A percentile compares a stretch with the other conserved stretches of the same genome.
Conservation (phyloP, 1,140 invertebrate species). For the Centruroides vittatus region DNA sequence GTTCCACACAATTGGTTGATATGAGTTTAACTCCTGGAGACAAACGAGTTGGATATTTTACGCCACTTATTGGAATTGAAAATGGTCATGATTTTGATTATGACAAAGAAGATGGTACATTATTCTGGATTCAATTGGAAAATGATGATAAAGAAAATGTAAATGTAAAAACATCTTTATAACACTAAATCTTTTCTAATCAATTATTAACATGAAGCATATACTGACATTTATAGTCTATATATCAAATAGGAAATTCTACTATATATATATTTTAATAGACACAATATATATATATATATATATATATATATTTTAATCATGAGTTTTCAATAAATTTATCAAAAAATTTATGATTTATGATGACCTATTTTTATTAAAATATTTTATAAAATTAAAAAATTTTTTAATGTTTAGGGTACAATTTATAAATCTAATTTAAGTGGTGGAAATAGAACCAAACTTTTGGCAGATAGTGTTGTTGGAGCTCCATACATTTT, state of each 20-base stretch:
- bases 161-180: constrained; percentile 11
- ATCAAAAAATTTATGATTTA: no score
- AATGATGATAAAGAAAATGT: constrained; percentile 37
- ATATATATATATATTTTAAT: no score
- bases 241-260: no score
- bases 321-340: no score
- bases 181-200: no score
- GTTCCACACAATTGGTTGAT: constrained; percentile 76
- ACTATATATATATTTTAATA: no score
- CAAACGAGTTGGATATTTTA: constrained; percentile 55
- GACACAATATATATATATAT: no score
- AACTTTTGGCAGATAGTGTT: constrained; percentile 61
- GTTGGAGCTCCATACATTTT: constrained; percentile 80
- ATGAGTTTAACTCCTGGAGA: constrained; percentile 46
- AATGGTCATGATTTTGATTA: constrained; percentile 81
- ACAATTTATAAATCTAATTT: constrained; percentile 73
- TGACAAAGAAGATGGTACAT: constrained; percentile 60
- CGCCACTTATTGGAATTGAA: constrained; percentile 79
- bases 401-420: constrained; percentile 41
- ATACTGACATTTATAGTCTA: no score
- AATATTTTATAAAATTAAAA: no score
- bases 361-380: no score
- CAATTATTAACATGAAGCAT: no score
- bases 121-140: constrained; percentile 68
- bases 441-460: constrained; percentile 69